phyloP scores from a whole-genome alignment of 1,140 invertebrate species.

The Leptinotarsa undecemlineata region DNA sequence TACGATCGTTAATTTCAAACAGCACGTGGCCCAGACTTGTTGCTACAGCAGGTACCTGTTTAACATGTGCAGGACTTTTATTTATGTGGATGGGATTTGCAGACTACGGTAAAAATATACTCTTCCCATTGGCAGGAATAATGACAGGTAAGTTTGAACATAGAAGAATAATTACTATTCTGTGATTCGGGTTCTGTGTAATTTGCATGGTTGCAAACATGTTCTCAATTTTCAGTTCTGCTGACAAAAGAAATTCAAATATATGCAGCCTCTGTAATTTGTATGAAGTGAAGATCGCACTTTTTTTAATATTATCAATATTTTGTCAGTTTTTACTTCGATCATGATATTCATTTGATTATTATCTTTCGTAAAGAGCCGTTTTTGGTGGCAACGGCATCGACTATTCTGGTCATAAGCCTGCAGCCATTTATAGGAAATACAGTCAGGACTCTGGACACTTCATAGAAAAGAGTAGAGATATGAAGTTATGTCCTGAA shows the following conservation, averaged over 20 bases:
- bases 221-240: no score
- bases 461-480: no score
- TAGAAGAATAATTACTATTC: not conserved
- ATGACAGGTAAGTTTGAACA: constrained; percentile 40
- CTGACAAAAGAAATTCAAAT: no score
- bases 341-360: no score
- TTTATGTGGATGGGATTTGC: constrained; percentile 50
- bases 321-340: no score
- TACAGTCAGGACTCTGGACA: no score
- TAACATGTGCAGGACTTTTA: constrained; percentile 51
- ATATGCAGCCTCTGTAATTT: no score
- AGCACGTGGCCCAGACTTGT: constrained; percentile 51
- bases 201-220: not conserved
- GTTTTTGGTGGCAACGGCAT: no score
- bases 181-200: not conserved
- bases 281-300: not conserved
- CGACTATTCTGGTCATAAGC: no score
- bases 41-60: constrained; percentile 45
- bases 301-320: constrained; percentile 23
- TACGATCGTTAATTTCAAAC: constrained; percentile 39
- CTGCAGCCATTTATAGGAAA: no score
- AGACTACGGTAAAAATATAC: constrained; percentile 25
- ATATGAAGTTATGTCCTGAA: no score
- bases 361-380: no score
- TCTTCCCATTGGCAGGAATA: constrained; percentile 44